Evolutionary conservation across 1,140 invertebrate genomes (phyloP), one percentile per base, ranked within the genome.

Genomic region (Grapholita molesta): DNA sequence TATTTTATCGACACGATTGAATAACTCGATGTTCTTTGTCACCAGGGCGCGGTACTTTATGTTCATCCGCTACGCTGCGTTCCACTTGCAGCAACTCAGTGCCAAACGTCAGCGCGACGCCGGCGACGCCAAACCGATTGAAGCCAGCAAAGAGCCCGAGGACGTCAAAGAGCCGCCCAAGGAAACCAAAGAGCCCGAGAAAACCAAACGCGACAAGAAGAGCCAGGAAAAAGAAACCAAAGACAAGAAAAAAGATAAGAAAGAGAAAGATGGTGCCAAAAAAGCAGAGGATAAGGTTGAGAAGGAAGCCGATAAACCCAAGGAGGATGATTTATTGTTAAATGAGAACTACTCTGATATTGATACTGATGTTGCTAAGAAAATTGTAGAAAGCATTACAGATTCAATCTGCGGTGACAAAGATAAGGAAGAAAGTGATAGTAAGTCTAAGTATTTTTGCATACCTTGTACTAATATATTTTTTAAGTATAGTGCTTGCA

Each of bases 11-110:
- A 30, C 3, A 30, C 28, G 28, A 30, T 30, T 30, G 3, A 3
- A 64, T 21, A 66, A 25, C 32, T 15, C 57, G 21, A 24, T 66
- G 6, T 64, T 75, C 75, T 67, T 72, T 71, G 66, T 70, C 74
- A 73, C 12, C 33, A 92, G 92, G 94, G 93, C 97, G 21, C 94
- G 97, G 74, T 99, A 99, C 85, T 96, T 99, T 89, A 96, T 96
- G 90, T 99, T 99, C 91, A 98, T 99, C 57, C 97, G 98, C 79
- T 96, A 97, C 86, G 98, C 98, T 23, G 98, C 98, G 3, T 96
- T 96, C 88, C 97, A 99, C 92, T 94, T 99, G 61, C 98, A 99
- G 92, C 96, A 98, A 86, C 89, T 98, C 25, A 97, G 86, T 74
- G 89, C 89, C 28, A 93, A 94, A 68, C 92, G 91, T 25, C 84